phyloP scores from a whole-genome alignment of 2,888 invertebrate species.

The Xylota segnis region DNA sequence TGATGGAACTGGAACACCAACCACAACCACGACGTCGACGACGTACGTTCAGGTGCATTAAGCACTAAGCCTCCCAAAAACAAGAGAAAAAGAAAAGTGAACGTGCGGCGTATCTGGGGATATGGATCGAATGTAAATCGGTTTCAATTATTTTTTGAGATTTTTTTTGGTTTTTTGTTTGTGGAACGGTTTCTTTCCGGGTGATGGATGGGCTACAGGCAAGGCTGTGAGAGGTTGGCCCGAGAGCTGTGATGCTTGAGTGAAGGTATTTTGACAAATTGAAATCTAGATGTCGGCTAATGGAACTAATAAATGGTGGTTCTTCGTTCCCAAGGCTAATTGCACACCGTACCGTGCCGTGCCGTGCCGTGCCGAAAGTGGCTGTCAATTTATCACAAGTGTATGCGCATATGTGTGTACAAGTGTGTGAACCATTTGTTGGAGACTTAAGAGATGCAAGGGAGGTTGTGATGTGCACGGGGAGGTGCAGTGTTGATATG shows the following conservation, averaged over 20 bases:
- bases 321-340: constrained; percentile 39
- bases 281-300: constrained; percentile 52
- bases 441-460: not conserved
- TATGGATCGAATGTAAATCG: constrained; percentile 66
- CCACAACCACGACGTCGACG: constrained; percentile 24
- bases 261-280: constrained; percentile 69
- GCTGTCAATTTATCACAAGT: constrained; percentile 41
- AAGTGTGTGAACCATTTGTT: not conserved
- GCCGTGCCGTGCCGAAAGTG: constrained; percentile 19
- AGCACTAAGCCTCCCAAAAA: constrained; percentile 28
- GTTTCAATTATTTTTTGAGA: constrained; percentile 54
- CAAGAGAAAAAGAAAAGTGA: not conserved
- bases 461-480: not conserved
- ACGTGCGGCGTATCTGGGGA: constrained; percentile 21
- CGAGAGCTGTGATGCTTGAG: constrained; percentile 9
- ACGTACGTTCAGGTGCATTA: constrained; percentile 66
- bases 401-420: not conserved
- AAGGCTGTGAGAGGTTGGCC: constrained; percentile 29
- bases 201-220: constrained; percentile 36
- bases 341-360: constrained; percentile 14
- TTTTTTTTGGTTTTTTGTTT: constrained; percentile 10
- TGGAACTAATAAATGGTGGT: constrained; percentile 43
- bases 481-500: not conserved
- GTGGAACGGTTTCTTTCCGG: constrained; percentile 21
- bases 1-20: constrained; percentile 65